Base-by-base conservation (phyloP, 37 sponge, comb jelly and placozoan species). In the Halichondria panicea region DNA sequence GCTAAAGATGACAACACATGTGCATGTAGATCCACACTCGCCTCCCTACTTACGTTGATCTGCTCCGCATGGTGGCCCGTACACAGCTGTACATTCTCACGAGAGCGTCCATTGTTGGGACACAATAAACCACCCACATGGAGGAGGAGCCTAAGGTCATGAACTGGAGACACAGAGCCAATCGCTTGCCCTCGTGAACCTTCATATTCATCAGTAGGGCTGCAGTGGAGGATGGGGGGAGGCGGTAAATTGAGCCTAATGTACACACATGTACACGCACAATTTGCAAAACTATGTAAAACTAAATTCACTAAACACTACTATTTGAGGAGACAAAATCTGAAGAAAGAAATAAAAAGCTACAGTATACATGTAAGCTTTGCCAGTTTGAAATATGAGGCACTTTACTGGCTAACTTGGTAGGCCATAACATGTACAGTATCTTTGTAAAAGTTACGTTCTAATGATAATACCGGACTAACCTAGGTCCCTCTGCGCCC, bases 91-190 rank as follows among this genome's bases (percentile, higher is more conserved):
- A 74, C 22, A 83, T 59, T 15, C 55, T 55, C 6, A 69, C 75
- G 3, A 83, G 44, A 5, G 39, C 9, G 1, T 63, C 39, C 39
- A 54, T 38, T 40, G 63, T 28, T 19, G 35, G 39, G 21, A 83
- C 64, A 34, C 83, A 75, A 61, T 83, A 83, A 40, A 83, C 41
- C 37, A 83, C 61, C 83, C 83, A 83, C 34, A 15, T n/a, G 36
- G 37, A 30, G 31, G 43, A 21, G 0, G 58, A 40, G 57, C 78
- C 68, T 4, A 71, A 24, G 4, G 75, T 59, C 1, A 69, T 13
- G 22, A 83, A 39, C 59, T 75, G 74, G 11, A 83, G 72, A 68
- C 68, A 66, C 42, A 83, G 69, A 1, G 76, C 83, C 41, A 75
- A 48, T 1, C 38, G 19, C 68, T 42, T 74, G 0, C 76, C 76